phyloP scores from a whole-genome alignment of 2,113 vertebrate genomes.

The Cathartes aura region DNA sequence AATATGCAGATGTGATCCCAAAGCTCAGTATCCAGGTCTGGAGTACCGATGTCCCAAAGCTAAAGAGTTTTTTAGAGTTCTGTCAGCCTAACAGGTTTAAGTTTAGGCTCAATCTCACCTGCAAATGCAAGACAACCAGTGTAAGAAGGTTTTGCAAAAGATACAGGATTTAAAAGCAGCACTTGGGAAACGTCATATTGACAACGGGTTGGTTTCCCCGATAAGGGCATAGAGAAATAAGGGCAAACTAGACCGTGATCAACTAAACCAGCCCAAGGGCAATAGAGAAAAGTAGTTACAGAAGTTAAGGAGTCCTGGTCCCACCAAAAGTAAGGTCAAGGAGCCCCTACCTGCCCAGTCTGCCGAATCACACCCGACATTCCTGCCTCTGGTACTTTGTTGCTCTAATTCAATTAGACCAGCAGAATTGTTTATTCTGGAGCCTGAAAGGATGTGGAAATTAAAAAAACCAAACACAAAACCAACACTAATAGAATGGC shows the following conservation, averaged over 20 bases:
- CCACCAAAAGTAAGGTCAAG: neutral
- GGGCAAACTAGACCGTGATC: neutral
- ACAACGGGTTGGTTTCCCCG: too few species aligned
- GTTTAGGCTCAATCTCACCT: neutral
- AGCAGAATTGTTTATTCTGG: neutral
- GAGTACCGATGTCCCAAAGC: neutral
- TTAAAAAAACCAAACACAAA: too few species aligned
- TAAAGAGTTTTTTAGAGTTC: neutral
- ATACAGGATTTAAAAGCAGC: too few species aligned
- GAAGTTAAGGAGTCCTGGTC: neutral
- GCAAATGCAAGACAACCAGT: fast-evolving
- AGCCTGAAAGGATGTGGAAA: neutral
- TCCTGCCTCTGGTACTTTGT: neutral
- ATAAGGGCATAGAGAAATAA: neutral
- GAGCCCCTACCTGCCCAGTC: neutral
- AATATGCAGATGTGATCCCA: neutral
- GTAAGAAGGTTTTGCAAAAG: neutral
- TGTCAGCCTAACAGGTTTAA: neutral
- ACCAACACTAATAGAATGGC: neutral
- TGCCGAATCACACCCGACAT: too few species aligned
- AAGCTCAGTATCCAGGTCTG: neutral
- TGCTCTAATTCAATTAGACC: neutral
- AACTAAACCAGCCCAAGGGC: neutral
- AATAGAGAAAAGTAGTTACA: fast-evolving
- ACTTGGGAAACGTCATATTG: neutral